phyloP scores from a whole-genome alignment of 2,888 invertebrate genomes.

The Halictus ligatus region DNA sequence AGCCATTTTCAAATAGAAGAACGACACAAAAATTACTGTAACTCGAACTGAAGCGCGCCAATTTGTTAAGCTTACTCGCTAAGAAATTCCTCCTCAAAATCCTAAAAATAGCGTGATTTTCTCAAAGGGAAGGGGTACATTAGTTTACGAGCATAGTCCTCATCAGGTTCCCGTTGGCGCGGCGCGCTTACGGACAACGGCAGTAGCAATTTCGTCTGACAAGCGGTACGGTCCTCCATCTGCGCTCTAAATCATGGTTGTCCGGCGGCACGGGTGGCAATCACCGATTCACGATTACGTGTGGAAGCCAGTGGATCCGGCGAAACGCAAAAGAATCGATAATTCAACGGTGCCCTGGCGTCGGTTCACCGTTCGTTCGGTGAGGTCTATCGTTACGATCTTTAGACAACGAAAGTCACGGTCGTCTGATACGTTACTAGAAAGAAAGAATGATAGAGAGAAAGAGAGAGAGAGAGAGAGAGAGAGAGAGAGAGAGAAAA shows the following conservation, averaged over 20 bases:
- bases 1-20: not conserved
- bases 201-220: not conserved
- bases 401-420: conserved; percentile 63
- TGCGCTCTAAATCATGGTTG: conserved; percentile 1
- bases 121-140: not conserved
- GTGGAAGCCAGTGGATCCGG: conserved; percentile 27
- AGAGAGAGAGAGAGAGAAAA: not conserved
- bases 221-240: not conserved
- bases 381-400: conserved; percentile 57
- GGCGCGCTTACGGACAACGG: not conserved
- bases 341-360: conserved; percentile 61
- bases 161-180: not conserved
- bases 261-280: not conserved
- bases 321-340: conserved; percentile 41
- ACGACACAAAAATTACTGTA: not conserved
- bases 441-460: conserved; percentile 24
- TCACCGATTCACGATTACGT: conserved; percentile 5
- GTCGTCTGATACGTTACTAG: conserved; percentile 28
- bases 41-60: not conserved
- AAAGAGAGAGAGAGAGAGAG: conserved; percentile 8
- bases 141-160: not conserved
- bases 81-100: not conserved
- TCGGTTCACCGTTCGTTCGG: conserved; percentile 49
- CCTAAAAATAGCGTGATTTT: not conserved
- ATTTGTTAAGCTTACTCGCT: not conserved